Conservation (phyloP, 2,888 invertebrate genomes). For the Nomada fabriciana region DNA sequence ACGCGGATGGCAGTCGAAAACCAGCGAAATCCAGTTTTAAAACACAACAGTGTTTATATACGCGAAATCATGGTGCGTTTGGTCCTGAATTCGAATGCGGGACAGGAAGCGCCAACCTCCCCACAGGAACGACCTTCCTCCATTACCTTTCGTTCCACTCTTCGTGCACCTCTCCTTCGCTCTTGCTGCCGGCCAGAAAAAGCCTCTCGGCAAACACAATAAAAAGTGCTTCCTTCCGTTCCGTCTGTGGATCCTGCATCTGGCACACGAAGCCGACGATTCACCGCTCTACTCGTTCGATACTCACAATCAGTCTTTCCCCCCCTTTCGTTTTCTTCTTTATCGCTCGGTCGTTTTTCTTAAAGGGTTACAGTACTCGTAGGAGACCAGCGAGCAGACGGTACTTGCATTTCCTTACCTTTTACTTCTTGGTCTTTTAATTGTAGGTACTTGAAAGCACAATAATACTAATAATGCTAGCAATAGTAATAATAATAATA, state of each 20-base stretch:
- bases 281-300: constrained; percentile 1
- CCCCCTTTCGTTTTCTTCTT: background rate
- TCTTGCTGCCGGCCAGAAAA: constrained; percentile 44
- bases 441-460: no score
- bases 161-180: background rate
- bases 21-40: constrained; percentile 50
- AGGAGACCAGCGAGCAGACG: no score
- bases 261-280: constrained; percentile 64
- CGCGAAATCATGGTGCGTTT: constrained; percentile 11
- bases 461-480: no score
- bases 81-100: constrained; percentile 65
- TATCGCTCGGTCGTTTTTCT: background rate
- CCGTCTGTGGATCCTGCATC: constrained; percentile 71
- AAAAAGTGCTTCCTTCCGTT: constrained; percentile 76
- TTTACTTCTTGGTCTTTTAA: no score
- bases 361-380: no score
- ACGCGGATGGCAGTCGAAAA: background rate
- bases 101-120: constrained; percentile 68
- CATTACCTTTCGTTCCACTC: constrained; percentile 2
- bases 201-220: constrained; percentile 65
- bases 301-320: background rate
- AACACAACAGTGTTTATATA: constrained; percentile 45
- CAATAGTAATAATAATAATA: no score
- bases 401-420: no score
- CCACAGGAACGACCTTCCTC: constrained; percentile 56